phyloP scores from a whole-genome alignment of 2,888 invertebrate species.

The Alloscopus bannaensis region DNA sequence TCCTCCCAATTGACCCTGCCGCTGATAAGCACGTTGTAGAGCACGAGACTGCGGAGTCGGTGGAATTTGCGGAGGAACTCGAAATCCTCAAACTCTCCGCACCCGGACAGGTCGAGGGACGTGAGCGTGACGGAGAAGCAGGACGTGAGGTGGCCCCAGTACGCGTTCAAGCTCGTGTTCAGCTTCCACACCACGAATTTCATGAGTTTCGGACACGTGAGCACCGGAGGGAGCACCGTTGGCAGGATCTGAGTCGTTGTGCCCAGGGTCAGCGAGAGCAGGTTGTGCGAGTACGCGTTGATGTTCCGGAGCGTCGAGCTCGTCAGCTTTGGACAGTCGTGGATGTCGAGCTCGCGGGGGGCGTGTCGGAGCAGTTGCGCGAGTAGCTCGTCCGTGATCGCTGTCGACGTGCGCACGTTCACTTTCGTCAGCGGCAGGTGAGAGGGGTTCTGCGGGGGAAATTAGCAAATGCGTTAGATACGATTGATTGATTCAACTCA shows the following conservation, averaged over 20 bases:
- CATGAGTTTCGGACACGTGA: slow-evolving; percentile 47
- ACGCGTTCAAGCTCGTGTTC: slow-evolving; percentile 26
- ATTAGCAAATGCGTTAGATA: too few species aligned
- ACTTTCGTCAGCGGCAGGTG: slow-evolving; percentile 83
- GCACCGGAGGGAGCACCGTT: slow-evolving; percentile 4
- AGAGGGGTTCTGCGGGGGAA: slow-evolving; percentile 82
- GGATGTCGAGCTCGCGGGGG: slow-evolving; percentile 84
- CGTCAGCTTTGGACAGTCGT: slow-evolving; percentile 84
- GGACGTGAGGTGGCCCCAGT: slow-evolving; percentile 56
- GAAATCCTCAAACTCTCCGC: slow-evolving; percentile 81
- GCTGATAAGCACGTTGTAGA: slow-evolving; percentile 87
- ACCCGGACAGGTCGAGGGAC: slow-evolving; percentile 84
- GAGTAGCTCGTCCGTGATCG: slow-evolving; percentile 83
- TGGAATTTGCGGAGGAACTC: slow-evolving; percentile 82
- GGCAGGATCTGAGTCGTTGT: slow-evolving; percentile 80
- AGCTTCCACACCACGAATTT: slow-evolving; percentile 56
- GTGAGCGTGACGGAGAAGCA: slow-evolving; percentile 78
- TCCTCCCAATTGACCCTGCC: slow-evolving; percentile 69
- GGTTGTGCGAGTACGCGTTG: slow-evolving; percentile 82
- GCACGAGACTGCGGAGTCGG: slow-evolving; percentile 84
- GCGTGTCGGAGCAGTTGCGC: slow-evolving; percentile 84
- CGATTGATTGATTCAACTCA: not conserved
- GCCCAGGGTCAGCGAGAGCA: slow-evolving; percentile 84
- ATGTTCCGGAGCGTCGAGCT: slow-evolving; percentile 81
- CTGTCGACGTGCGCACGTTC: slow-evolving; percentile 82